Percentiles rank a stretch among this genome's conserved stretches.
phyloP scores from a whole-genome alignment of 2,888 invertebrate species.

The Meiosimyza platycephala region DNA sequence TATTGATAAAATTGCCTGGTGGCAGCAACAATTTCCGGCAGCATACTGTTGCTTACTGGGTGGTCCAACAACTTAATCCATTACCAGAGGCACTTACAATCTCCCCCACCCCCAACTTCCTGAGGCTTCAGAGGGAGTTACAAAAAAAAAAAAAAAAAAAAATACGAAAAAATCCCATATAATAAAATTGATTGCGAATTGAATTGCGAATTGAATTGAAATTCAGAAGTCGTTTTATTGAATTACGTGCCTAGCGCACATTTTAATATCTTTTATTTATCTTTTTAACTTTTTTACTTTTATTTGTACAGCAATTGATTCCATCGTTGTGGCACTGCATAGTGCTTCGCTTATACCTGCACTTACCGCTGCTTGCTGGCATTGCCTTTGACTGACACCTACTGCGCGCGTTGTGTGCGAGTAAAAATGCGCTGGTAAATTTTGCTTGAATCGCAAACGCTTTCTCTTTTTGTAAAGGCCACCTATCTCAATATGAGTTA shows the following conservation, averaged over 20 bases:
- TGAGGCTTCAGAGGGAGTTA: background rate
- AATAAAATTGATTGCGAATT: constrained; percentile 20
- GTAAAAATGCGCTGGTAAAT: too few relatives aligned
- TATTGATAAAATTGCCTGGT: constrained; percentile 2
- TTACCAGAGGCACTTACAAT: too few relatives aligned
- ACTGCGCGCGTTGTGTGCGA: too few relatives aligned
- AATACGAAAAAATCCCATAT: background rate
- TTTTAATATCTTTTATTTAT: constrained; percentile 41
- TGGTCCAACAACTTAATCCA: background rate
- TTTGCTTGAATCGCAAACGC: too few relatives aligned
- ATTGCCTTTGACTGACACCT: background rate
- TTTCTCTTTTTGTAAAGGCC: too few relatives aligned
- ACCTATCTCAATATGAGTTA: too few relatives aligned
- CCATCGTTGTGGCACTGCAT: background rate
- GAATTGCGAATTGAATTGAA: constrained; percentile 42
- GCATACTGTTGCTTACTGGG: background rate
- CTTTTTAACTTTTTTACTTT: constrained; percentile 10
- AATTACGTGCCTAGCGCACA: constrained; percentile 53
- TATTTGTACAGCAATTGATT: constrained; percentile 2
- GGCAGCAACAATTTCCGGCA: constrained; percentile 13
- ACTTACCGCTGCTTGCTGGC: background rate
- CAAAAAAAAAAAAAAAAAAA: background rate
- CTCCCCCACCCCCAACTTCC: too few relatives aligned
- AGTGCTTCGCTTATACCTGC: background rate
- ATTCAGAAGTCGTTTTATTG: constrained; percentile 51